Evolutionary conservation across 2,888 invertebrate genomes (phyloP).

Genomic region (Acanthococcus lagerstroemiae): DNA sequence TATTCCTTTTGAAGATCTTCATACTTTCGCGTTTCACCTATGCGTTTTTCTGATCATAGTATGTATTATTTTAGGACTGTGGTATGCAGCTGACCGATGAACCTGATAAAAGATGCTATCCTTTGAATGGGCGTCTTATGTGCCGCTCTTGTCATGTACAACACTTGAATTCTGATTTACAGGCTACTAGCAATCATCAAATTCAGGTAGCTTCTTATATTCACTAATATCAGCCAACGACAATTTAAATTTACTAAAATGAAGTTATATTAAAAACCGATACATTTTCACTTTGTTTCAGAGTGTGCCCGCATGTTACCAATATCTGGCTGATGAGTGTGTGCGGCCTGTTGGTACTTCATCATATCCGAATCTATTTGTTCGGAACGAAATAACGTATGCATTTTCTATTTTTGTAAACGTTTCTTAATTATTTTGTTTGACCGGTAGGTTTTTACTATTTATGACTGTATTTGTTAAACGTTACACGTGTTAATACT

Average conservation of each 20-base stretch:
- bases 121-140: conserved; percentile 79
- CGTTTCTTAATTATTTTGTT: no score
- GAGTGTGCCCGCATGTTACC: conserved; percentile 74
- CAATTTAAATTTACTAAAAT: not conserved
- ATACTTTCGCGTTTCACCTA: no score
- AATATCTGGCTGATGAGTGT: conserved; percentile 66
- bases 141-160: conserved; percentile 90
- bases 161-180: conserved; percentile 49
- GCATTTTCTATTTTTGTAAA: no score
- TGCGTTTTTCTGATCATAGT: not conserved
- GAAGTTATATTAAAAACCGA: conserved; percentile 19
- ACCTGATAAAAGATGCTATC: conserved; percentile 94
- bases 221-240: conserved; percentile 42
- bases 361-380: no score
- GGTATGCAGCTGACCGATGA: conserved; percentile 97
- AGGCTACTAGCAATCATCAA: conserved; percentile 27
- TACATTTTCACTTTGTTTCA: no score
- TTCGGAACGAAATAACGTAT: no score
- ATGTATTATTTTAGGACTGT: conserved; percentile 54
- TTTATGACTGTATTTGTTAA: no score
- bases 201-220: conserved; percentile 31
- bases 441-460: no score
- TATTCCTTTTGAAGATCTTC: not conserved
- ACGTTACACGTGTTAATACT: no score
- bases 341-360: no score